Conservation (phyloP, 2,113 vertebrate species). For the Clinocottus analis region DNA sequence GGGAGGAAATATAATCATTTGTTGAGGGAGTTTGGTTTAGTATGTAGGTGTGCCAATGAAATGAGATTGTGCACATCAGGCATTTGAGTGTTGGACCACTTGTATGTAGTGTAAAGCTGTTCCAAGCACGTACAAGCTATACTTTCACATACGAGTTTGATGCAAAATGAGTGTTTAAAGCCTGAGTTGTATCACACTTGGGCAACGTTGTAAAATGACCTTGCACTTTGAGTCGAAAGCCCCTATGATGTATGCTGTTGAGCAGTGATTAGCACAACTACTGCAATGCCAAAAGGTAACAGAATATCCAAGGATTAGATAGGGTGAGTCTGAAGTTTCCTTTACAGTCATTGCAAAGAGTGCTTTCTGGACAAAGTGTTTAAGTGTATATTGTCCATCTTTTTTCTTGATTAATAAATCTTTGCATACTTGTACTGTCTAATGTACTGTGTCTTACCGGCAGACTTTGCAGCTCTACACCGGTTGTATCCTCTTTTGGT, state of each 20-base stretch:
- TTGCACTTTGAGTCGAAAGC: slow-evolving; percentile 56
- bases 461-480: not conserved
- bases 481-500: not conserved
- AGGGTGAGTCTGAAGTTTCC: slow-evolving; percentile 79
- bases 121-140: slow-evolving; percentile 57
- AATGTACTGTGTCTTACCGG: not conserved
- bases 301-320: slow-evolving; percentile 73
- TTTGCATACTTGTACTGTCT: not conserved
- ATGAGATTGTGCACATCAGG: slow-evolving; percentile 63
- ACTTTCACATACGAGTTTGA: slow-evolving; percentile 59
- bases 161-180: slow-evolving; percentile 47
- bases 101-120: slow-evolving; percentile 53
- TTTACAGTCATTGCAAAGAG: slow-evolving; percentile 51
- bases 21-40: slow-evolving; percentile 36
- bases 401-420: not conserved
- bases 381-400: slow-evolving; percentile 1
- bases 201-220: slow-evolving; percentile 40
- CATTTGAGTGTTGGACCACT: slow-evolving; percentile 52
- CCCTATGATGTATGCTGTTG: slow-evolving; percentile 63
- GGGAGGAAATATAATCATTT: slow-evolving; percentile 31
- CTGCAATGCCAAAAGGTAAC: slow-evolving; percentile 73
- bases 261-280: slow-evolving; percentile 79
- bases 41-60: slow-evolving; percentile 51
- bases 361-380: slow-evolving; percentile 20
- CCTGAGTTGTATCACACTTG: slow-evolving; percentile 53